Evolutionary conservation across 2,888 invertebrate genomes (phyloP), one percentile per base, ranked within the genome.

Genomic region (Nomada hirtipes): DNA sequence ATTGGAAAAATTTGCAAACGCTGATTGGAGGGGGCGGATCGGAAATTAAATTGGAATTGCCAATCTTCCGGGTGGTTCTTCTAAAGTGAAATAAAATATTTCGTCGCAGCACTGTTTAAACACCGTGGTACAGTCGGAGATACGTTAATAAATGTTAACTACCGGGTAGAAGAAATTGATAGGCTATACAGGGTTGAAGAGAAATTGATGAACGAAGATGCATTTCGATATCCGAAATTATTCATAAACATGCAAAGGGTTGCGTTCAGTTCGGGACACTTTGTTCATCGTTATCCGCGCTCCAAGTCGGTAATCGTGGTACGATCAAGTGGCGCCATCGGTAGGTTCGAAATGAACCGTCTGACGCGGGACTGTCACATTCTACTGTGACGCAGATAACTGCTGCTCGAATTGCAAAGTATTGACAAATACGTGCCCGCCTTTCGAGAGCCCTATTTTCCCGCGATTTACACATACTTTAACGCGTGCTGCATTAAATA

Each of bases 251-350:
- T 4, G 36, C 36, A 1, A 36, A 7, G 36, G 36, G 36, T 36
- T 4, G 36, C 36, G 36, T 36, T 36, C 36, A 7, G 7, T 36
- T 36, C 0, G 36, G 36, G 1, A 7, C 4, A 1, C 36, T 53
- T 4, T 11, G 23, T 1, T 2, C 20, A 1, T 3, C 18, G 52
- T 57, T 52, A 36, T 42, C 18, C 26, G 4, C 2, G 44, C 13
- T 2, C 13, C 0, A 26, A 29, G 82, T 76, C 76, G 75, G 59
- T 81, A 72, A 72, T 42, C 4, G 2, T 0, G 4, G 18, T 52
- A 60, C 61, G 52, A 64, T 29, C 47, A 4, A 2, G 76, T 83
- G 82, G 82, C 82, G 82, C 82, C 82, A 76, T 70, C 82, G 0
- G 73, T 69, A 47, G 69, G 20, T 2, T 10, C 4, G 0, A 4